Percentiles rank a stretch among this genome's conserved stretches.
These are phyloP conservation scores for Loxodonta africana DNA, from an alignment of 2,113 vertebrate species.

Conservation along the genomic window DNA sequence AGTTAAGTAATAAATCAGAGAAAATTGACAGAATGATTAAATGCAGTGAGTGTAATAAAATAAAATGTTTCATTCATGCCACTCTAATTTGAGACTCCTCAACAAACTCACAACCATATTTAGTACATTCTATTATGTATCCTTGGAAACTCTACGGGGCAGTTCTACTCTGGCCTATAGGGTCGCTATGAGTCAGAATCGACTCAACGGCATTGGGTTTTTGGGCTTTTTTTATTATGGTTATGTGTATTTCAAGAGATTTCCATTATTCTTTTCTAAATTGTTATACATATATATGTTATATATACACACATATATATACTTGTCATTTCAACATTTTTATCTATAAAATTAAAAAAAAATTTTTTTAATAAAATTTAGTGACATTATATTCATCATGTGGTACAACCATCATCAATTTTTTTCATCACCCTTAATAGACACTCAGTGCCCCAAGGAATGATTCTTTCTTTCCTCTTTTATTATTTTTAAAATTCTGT, in stretches of 20 bases:
- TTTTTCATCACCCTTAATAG: background rate
- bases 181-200: too few species aligned
- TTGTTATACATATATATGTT: too few species aligned
- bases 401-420: too few species aligned
- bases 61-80: background rate
- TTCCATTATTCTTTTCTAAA: background rate
- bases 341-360: too few species aligned
- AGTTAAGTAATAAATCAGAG: slow-evolving; percentile 40
- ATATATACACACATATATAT: too few species aligned
- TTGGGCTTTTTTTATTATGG: background rate
- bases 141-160: too few species aligned
- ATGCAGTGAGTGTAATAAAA: slow-evolving; percentile 15
- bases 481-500: background rate
- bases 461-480: background rate
- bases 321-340: too few species aligned
- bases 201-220: too few species aligned
- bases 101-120: background rate
- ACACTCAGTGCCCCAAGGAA: too few species aligned
- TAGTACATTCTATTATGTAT: background rate
- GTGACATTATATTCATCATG: too few species aligned
- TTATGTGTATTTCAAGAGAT: background rate
- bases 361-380: too few species aligned
- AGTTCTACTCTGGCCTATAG: too few species aligned
- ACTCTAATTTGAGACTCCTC: background rate
- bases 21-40: slow-evolving; percentile 47